Conservation (phyloP, 2,888 invertebrate species). For the Mesorhabditis spiculigera region DNA sequence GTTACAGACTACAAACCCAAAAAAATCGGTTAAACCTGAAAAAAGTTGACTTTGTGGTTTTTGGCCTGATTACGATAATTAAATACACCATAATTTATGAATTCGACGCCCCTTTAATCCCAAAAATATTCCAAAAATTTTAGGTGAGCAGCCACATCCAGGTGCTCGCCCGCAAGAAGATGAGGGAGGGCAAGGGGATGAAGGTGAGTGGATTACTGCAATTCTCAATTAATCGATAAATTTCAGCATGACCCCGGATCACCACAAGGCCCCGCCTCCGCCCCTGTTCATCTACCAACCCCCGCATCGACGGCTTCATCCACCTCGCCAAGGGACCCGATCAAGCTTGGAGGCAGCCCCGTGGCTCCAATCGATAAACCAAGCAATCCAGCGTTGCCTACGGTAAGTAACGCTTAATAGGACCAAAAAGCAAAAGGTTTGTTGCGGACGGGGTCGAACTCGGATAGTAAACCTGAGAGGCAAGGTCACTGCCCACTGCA, state of each 20-base stretch:
- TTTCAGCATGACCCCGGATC: background rate
- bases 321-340: background rate
- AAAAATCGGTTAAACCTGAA: too few relatives aligned
- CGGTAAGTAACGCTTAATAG: too few relatives aligned
- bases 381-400: too few relatives aligned
- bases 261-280: background rate
- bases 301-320: background rate
- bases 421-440: too few relatives aligned
- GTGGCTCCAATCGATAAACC: too few relatives aligned
- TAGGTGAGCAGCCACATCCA: constrained; percentile 97
- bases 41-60: too few relatives aligned
- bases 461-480: too few relatives aligned
- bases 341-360: constrained; percentile 9
- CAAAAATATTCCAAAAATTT: constrained; percentile 35
- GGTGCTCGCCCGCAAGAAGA: constrained; percentile 94
- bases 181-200: constrained; percentile 93
- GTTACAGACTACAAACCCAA: too few relatives aligned
- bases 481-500: too few relatives aligned
- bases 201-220: background rate
- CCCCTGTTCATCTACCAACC: constrained; percentile 5
- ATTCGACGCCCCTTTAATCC: background rate
- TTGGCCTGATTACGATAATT: too few relatives aligned
- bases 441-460: too few relatives aligned
- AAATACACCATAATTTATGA: too few relatives aligned
- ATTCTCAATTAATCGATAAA: background rate